phyloP scores from a whole-genome alignment of 2,888 invertebrate species.

The Melangyna quadrimaculata region DNA sequence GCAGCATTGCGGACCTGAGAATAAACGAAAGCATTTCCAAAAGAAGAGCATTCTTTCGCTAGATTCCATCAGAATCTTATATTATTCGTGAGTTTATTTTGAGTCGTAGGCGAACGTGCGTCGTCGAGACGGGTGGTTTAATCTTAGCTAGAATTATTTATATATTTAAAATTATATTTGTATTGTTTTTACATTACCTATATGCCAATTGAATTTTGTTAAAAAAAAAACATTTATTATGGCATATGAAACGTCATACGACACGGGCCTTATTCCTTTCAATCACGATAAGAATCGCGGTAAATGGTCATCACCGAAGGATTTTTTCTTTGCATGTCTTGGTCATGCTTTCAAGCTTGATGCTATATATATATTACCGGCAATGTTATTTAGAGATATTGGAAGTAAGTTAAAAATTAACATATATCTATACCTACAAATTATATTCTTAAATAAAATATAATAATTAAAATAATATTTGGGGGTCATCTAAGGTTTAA shows the following conservation, averaged over 20 bases:
- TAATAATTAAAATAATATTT: no score
- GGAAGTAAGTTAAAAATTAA: conserved; percentile 76
- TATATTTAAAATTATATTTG: no score
- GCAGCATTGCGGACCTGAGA: background rate
- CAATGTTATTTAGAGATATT: conserved; percentile 74
- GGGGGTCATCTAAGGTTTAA: no score
- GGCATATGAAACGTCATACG: conserved; percentile 72
- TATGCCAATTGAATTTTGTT: no score
- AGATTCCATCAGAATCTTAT: background rate
- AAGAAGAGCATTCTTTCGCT: background rate
- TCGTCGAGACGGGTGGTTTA: no score
- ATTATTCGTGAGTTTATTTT: background rate
- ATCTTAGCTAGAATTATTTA: no score
- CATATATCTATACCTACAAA: no score
- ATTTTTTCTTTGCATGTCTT: conserved; percentile 89
- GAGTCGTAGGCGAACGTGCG: background rate
- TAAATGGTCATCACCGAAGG: conserved; percentile 87
- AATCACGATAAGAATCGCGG: conserved; percentile 82
- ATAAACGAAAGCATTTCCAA: background rate
- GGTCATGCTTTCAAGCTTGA: conserved; percentile 92
- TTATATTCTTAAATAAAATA: no score
- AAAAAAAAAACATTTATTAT: background rate
- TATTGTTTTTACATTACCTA: no score
- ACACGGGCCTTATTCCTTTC: conserved; percentile 77
- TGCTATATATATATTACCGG: conserved; percentile 88